These are phyloP conservation scores for Leucoraja erinaceus DNA, from an alignment of 2,113 vertebrate species.

Conservation along the genomic window DNA sequence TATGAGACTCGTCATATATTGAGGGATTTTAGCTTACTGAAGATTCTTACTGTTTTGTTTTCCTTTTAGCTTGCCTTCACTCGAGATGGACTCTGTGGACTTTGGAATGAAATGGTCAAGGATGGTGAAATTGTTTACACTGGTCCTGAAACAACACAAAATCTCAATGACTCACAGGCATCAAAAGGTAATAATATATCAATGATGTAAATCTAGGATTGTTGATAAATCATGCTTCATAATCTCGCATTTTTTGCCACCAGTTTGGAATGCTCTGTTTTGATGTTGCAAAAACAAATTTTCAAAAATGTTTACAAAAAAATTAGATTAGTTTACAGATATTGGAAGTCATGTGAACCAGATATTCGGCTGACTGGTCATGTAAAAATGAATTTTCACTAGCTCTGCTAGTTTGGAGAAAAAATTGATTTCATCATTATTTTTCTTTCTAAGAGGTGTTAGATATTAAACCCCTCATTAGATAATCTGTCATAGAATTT, in stretches of 20 bases:
- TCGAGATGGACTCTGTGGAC: conserved; percentile 85
- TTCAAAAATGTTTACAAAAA: background rate
- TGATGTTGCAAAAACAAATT: background rate
- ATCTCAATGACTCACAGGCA: conserved; percentile 58
- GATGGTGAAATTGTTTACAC: conserved; percentile 89
- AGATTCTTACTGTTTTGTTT: background rate
- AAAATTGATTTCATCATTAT: background rate
- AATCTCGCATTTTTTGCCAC: background rate
- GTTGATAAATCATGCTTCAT: background rate
- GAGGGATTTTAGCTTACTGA: background rate
- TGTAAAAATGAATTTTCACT: no score
- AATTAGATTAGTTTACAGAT: no score
- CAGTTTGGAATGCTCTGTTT: background rate
- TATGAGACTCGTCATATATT: background rate
- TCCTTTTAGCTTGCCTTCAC: conserved; percentile 82
- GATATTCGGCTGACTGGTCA: no score
- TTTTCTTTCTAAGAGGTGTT: background rate
- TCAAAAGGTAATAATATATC: conserved; percentile 59
- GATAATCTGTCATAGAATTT: background rate
- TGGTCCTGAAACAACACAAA: conserved; percentile 72
- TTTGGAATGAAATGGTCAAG: conserved; percentile 99
- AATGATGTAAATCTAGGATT: background rate
- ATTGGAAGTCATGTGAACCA: no score
- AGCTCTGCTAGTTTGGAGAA: background rate
- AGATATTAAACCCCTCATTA: background rate